Evolutionary conservation across 2,113 vertebrate genomes (phyloP).

Genomic region (Lampris incognitus): DNA sequence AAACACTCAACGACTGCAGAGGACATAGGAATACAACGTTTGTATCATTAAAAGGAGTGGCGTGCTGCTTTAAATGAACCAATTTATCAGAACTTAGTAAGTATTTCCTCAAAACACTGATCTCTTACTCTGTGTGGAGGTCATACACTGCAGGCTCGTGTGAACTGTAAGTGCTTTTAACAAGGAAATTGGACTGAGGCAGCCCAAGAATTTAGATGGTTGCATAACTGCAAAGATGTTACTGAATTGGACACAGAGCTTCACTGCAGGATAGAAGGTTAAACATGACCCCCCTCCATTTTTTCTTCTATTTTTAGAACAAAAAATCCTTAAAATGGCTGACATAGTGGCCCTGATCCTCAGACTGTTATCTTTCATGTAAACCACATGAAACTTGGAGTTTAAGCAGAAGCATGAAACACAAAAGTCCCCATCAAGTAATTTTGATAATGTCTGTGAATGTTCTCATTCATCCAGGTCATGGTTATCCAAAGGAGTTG

Average conservation of each 20-base stretch:
- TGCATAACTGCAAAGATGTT: slow-evolving; percentile 65
- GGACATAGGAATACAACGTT: too few relatives aligned
- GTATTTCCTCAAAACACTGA: too few relatives aligned
- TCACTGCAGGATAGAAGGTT: slow-evolving; percentile 49
- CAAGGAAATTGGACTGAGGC: slow-evolving; percentile 16
- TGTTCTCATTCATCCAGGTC: too few relatives aligned
- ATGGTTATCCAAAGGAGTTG: too few relatives aligned
- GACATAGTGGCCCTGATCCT: slow-evolving; percentile 20
- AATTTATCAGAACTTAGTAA: background rate
- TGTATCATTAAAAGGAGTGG: too few relatives aligned
- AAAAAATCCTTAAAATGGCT: slow-evolving; percentile 5
- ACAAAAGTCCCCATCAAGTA: slow-evolving; percentile 38
- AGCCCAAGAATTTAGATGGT: slow-evolving; percentile 51
- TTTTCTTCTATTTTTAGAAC: slow-evolving; percentile 73
- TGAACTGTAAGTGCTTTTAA: background rate
- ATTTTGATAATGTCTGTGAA: too few relatives aligned
- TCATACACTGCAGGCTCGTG: slow-evolving; percentile 14
- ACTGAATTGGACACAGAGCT: slow-evolving; percentile 33
- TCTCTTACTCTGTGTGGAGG: slow-evolving; percentile 21
- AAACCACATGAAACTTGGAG: slow-evolving; percentile 56
- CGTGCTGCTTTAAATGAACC: background rate
- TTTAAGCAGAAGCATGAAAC: slow-evolving; percentile 33
- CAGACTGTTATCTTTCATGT: slow-evolving; percentile 49
- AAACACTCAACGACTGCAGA: too few relatives aligned
- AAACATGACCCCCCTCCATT: slow-evolving; percentile 54